Evolutionary conservation across 53 echinoderm and acorn worm genomes (phyloP), one percentile per base, ranked within the genome.

Genomic region (Holothuria scabra): DNA sequence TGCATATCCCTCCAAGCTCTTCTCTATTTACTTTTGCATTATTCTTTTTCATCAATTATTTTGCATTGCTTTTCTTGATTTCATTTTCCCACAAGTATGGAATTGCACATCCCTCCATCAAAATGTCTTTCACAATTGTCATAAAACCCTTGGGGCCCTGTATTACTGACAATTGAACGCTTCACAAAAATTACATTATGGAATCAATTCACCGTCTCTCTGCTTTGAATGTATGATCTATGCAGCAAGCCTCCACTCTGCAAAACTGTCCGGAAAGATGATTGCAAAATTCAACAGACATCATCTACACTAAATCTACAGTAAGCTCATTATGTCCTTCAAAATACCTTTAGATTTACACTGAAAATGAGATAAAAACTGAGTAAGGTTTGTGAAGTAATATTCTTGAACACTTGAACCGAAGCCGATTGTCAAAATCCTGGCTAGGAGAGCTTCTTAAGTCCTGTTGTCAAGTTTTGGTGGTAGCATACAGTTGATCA

Each of bases 71-170:
- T 69, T 41, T 30, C 69, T 34, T 38, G 35, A 69, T 33, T 41
- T 32, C 69, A 69, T 69, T 69, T 69, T 69, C 69, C 69, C 69
- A 69, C 69, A 30, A 69, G 69, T 69, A 30, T 69, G 69, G 41
- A 69, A 41, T 69, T 69, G 69, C 69, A 69, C 22, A 37, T 33
- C 34, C 21, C 31, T 33, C 35, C 69, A 69, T 69, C 69, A 69
- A 34, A 35, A 69, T 22, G 32, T 69, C 37, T 69, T 10, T 69
- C 18, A 30, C 22, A 69, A 32, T 69, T 41, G 22, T 69, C 35
- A 41, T 69, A 69, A 69, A 69, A 69, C 69, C 34, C 69, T 41
- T 37, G 69, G 69, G 69, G 69, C 69, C 69, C 69, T 33, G 52
- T 52, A 52, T 52, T 52, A 52, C 52, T 52, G 52, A 52, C 52